phyloP scores from a whole-genome alignment of 2,113 vertebrate species.

The Noturus placidus region DNA sequence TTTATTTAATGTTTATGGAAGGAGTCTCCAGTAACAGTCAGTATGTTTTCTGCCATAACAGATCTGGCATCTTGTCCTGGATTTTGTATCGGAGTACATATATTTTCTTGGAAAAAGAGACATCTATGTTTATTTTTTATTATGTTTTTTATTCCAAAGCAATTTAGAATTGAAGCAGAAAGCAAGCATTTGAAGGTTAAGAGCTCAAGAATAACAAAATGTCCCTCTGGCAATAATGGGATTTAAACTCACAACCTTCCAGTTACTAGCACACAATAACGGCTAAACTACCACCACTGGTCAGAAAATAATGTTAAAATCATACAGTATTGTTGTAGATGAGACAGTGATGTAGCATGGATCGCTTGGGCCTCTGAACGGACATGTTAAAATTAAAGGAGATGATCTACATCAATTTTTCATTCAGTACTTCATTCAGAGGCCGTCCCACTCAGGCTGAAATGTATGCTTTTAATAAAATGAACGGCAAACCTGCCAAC shows the following conservation, averaged over 20 bases:
- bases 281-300: not conserved
- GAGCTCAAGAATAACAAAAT: not conserved
- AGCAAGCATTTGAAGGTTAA: not conserved
- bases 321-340: no score
- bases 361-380: not conserved
- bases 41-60: not conserved
- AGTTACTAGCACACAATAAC: not conserved
- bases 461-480: not conserved
- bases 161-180: not conserved
- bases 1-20: not conserved
- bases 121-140: no score
- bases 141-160: not conserved
- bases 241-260: not conserved
- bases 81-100: not conserved
- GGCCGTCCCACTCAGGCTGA: not conserved
- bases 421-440: not conserved
- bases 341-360: no score
- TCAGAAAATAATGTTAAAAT: not conserved
- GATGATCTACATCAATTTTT: not conserved
- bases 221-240: not conserved
- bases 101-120: not conserved
- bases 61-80: not conserved
- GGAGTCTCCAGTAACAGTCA: constrained; percentile 6
- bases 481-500: not conserved
- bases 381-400: not conserved